A percentile compares a stretch with the other conserved stretches of the same genome.
These are phyloP conservation scores for Zapornia atra DNA, from an alignment of 2,113 vertebrate genomes.

Conservation along the genomic window DNA sequence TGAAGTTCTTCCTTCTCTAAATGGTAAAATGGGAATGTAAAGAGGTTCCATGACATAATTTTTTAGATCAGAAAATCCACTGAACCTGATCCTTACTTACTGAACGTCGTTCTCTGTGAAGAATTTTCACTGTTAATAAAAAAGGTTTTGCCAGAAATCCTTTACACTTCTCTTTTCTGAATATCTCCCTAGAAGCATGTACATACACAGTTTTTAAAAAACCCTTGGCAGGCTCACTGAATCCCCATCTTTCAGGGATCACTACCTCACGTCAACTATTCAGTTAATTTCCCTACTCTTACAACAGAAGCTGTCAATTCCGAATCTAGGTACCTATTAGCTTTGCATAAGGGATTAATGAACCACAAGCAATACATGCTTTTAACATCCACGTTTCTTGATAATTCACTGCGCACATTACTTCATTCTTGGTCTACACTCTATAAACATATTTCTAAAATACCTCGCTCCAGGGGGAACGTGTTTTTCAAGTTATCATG, in stretches of 20 bases:
- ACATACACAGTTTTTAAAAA: background rate
- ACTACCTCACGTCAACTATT: rapidly evolving
- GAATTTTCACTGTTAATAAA: background rate
- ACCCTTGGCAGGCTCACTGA: background rate
- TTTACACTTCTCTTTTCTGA: background rate
- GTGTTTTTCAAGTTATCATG: background rate
- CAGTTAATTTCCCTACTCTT: background rate
- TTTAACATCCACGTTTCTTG: background rate
- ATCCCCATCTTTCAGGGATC: background rate
- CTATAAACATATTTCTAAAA: background rate
- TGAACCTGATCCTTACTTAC: background rate
- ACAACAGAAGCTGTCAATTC: background rate
- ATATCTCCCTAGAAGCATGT: background rate
- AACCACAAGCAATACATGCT: background rate
- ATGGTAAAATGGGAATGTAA: background rate
- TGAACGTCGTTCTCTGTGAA: background rate
- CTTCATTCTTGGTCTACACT: background rate
- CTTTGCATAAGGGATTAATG: background rate
- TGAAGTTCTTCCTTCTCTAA: background rate
- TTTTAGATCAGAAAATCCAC: background rate
- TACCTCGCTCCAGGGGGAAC: background rate
- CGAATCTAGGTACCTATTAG: rapidly evolving
- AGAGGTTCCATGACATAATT: background rate
- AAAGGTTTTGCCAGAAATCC: background rate
- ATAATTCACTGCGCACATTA: rapidly evolving